Evolutionary conservation across 1,140 invertebrate species (phyloP), one percentile per base, ranked within the genome.

Genomic region (Drosophila bifasciata): DNA sequence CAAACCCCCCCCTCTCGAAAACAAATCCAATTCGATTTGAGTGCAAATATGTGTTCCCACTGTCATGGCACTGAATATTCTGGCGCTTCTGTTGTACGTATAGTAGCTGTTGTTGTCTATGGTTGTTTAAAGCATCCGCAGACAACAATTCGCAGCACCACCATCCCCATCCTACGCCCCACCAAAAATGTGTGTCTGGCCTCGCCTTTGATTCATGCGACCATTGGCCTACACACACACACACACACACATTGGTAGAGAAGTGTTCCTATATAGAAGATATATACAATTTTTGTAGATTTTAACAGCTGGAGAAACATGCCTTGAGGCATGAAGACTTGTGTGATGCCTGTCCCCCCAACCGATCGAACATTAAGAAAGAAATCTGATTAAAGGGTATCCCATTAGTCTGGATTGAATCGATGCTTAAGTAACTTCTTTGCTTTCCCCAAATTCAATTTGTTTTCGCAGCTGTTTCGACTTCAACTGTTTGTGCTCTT

Each of bases 31-130:
- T 86, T 86, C 69, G 76, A 88, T 81, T 86, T 88, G 83, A 86
- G 81, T 86, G 81, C 83, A 86, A 86, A 86, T 86, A 88, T 86
- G 77, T 86, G 83, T 86, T 85, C 64, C 51, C 75, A 67, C 71
- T 53, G 60, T 61, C 19, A 51, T 48, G 25, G 32, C 36, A 36
- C 32, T 36, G 32, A 36, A 13, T 36, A 36, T 13, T 36, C 46
- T 28, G 44, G 28, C 5, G 17, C 16, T 11, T 16, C 43, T 51
- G 40, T 50, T 11, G 36, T 21, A 21, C n/a, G 28, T 28, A 36
- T 41, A 41, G 36, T 36, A n/a, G 21, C 28, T 40, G 57, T 49
- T 40, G 40, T 60, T 56, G 21, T 62, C 46, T 52, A 25, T 39
- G 50, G 41, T 40, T 55, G 64, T 55, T 43, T 58, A 60, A 60